A percentile compares a stretch with the other conserved stretches of the same genome.
Evolutionary conservation across 2,797 vertebrate genomes (phyloP).

Genomic region (Tauraco hartlaubi): DNA sequence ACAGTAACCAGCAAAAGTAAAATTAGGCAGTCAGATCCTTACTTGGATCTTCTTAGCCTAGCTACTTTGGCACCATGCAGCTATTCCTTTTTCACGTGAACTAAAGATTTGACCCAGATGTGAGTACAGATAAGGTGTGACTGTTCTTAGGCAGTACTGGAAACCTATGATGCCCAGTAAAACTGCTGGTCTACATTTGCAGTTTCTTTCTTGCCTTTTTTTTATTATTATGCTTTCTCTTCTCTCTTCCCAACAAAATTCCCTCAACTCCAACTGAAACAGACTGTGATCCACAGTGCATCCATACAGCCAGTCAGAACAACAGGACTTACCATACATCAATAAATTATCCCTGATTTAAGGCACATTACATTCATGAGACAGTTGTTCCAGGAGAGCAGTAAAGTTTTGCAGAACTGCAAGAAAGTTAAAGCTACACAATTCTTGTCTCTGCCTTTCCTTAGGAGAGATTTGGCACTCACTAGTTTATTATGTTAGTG

Average conservation of each 20-base stretch:
- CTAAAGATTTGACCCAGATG: background rate
- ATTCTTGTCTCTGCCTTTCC: background rate
- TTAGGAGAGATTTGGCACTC: background rate
- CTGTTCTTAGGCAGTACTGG: background rate
- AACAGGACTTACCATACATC: background rate
- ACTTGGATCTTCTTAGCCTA: background rate
- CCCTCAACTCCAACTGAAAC: background rate
- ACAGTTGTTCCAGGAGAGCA: background rate
- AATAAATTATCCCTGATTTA: background rate
- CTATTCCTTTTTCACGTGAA: background rate
- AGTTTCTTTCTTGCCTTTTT: background rate
- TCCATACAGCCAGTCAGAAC: background rate
- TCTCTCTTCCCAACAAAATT: background rate
- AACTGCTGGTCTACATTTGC: background rate
- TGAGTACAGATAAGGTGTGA: background rate
- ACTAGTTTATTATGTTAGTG: background rate
- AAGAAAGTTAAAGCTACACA: background rate
- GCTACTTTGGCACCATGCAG: background rate
- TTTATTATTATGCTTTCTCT: background rate
- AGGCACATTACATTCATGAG: background rate
- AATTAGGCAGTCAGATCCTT: constrained; percentile 5
- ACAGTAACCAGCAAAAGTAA: constrained; percentile 60
- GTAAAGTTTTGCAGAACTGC: background rate
- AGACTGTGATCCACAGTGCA: background rate
- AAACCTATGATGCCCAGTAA: background rate